Percentiles rank a stretch among this genome's conserved stretches.
Evolutionary conservation across 2,888 invertebrate species (phyloP).

Genomic region (Meliscaeva auricollis): DNA sequence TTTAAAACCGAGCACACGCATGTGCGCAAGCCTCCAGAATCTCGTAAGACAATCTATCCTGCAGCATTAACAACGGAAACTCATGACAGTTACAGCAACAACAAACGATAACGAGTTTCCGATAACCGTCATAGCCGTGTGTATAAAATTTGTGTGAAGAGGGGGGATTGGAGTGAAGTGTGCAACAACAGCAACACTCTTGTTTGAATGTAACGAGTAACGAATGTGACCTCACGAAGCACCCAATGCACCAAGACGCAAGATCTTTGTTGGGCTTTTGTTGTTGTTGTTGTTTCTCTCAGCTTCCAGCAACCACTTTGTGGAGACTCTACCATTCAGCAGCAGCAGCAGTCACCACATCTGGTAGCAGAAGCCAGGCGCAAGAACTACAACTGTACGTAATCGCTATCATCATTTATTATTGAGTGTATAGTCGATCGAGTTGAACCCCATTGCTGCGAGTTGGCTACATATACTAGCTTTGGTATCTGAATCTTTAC

Average conservation of each 20-base stretch:
- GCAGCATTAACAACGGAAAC: constrained; percentile 68
- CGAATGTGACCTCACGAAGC: constrained; percentile 75
- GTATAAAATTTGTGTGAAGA: neutral
- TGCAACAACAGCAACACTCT: constrained; percentile 47
- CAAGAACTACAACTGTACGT: constrained; percentile 70
- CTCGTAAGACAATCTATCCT: constrained; percentile 62
- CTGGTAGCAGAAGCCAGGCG: constrained; percentile 62
- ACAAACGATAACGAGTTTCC: constrained; percentile 62
- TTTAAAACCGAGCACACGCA: constrained; percentile 51
- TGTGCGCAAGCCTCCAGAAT: constrained; percentile 46
- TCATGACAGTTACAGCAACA: constrained; percentile 68
- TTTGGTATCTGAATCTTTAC: constrained; percentile 46
- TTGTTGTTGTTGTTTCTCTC: constrained; percentile 18
- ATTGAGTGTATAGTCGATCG: constrained; percentile 74
- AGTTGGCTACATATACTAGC: neutral
- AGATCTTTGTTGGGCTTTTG: constrained; percentile 36
- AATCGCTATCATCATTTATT: constrained; percentile 75
- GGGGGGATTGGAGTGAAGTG: neutral
- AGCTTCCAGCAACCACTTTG: constrained; percentile 54
- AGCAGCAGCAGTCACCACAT: constrained; percentile 44
- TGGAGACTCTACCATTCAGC: constrained; percentile 42
- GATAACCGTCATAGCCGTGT: constrained; percentile 45
- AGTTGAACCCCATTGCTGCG: constrained; percentile 72
- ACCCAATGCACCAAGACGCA: constrained; percentile 65
- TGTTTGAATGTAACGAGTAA: constrained; percentile 53